phyloP scores from a whole-genome alignment of 2,888 invertebrate species.

The Ectemnius cavifrons region DNA sequence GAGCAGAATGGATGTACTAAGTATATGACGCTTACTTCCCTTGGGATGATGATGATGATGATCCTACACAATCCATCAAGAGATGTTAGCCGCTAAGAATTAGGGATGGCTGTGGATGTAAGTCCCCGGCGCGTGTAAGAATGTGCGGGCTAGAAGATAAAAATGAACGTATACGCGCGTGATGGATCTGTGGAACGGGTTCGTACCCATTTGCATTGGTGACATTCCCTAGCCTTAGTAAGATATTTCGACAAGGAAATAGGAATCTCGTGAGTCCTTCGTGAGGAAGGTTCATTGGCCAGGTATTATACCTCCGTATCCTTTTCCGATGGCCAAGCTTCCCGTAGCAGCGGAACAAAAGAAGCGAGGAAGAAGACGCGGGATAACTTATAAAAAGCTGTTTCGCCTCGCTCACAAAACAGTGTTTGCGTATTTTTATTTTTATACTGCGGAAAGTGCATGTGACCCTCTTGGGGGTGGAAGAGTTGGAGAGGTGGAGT shows the following conservation, averaged over 20 bases:
- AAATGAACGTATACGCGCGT: slow-evolving; percentile 16
- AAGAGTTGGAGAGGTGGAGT: neutral
- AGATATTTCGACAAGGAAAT: neutral
- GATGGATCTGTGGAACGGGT: slow-evolving; percentile 4
- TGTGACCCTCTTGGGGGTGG: slow-evolving; percentile 11
- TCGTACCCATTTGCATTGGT: slow-evolving; percentile 33
- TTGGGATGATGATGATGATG: slow-evolving; percentile 1
- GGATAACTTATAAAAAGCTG: slow-evolving; percentile 9
- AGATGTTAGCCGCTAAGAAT: slow-evolving; percentile 2
- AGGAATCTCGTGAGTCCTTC: neutral
- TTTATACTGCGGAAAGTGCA: slow-evolving; percentile 37
- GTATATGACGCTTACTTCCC: slow-evolving; percentile 47
- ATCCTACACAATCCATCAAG: too few species aligned
- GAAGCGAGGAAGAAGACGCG: neutral
- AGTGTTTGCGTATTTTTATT: slow-evolving; percentile 48
- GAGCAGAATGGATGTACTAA: too few species aligned
- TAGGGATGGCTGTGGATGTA: neutral
- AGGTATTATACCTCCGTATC: neutral
- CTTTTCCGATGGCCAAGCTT: too few species aligned
- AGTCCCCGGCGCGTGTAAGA: neutral
- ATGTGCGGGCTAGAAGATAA: neutral
- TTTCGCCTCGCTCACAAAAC: slow-evolving; percentile 24
- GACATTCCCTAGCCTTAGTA: slow-evolving; percentile 28
- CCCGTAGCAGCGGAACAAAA: neutral
- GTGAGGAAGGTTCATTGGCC: neutral